These are phyloP conservation scores for Petrocephalus schoutedeni DNA, from an alignment of 2,797 vertebrate genomes.

Conservation along the genomic window DNA sequence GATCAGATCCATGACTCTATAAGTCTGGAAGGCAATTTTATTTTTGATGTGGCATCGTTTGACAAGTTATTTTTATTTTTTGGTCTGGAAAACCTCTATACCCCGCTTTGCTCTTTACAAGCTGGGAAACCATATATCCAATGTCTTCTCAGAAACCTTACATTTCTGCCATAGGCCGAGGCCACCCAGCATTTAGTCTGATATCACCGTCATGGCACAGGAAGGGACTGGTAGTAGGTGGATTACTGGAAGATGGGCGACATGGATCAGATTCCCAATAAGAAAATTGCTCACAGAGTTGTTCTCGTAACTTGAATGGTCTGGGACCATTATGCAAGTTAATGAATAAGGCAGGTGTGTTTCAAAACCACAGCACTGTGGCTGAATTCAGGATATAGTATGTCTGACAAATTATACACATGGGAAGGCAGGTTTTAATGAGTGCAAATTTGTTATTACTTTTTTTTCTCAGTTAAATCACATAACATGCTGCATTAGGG, in stretches of 20 bases:
- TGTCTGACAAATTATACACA: not conserved
- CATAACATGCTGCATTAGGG: not conserved
- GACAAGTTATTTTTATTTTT: not conserved
- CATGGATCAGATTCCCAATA: not conserved
- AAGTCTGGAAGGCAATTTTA: not conserved
- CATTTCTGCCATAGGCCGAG: not conserved
- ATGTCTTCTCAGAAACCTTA: not conserved
- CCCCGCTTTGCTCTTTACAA: not conserved
- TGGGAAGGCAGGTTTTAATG: not conserved
- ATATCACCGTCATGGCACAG: not conserved
- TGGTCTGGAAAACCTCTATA: not conserved
- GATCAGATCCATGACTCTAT: not conserved
- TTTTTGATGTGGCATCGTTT: not conserved
- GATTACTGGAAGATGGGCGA: not conserved
- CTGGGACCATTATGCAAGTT: not conserved
- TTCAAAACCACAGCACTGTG: not conserved
- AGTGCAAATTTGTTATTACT: not conserved
- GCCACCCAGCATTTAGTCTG: not conserved
- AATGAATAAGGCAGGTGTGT: not conserved
- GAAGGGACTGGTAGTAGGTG: not conserved
- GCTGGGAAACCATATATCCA: not conserved
- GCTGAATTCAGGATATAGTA: not conserved
- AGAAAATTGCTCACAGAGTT: not conserved
- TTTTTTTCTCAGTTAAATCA: not conserved
- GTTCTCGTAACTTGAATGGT: not conserved